Conservation (phyloP, 2,888 invertebrate species). For the Drosophila testacea region DNA sequence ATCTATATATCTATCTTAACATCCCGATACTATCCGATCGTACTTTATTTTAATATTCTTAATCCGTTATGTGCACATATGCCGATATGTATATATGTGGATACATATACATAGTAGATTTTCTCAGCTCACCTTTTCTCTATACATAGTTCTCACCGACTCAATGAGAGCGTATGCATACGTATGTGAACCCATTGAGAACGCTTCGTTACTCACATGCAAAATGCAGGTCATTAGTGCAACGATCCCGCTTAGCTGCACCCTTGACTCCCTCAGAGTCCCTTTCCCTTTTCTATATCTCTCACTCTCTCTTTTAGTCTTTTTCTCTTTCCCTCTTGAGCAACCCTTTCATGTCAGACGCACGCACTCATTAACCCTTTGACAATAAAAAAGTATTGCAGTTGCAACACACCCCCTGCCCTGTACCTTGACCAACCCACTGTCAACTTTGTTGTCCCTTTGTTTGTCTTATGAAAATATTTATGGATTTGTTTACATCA, state of each 20-base stretch:
- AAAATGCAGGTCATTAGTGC: constrained; percentile 80
- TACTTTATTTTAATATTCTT: too few species aligned
- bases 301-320: not conserved
- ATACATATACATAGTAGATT: too few species aligned
- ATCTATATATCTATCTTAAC: too few species aligned
- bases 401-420: constrained; percentile 11
- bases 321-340: not conserved
- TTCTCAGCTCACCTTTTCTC: too few species aligned
- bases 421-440: constrained; percentile 18
- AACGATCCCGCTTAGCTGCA: constrained; percentile 23
- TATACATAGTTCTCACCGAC: not conserved
- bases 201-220: constrained; percentile 37
- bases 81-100: too few species aligned
- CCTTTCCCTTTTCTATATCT: not conserved
- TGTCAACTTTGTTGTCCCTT: constrained; percentile 33
- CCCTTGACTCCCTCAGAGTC: not conserved
- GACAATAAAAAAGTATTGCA: constrained; percentile 26
- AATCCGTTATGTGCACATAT: too few species aligned
- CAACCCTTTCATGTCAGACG: constrained; percentile 29
- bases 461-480: constrained; percentile 22
- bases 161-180: not conserved
- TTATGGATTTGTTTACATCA: constrained; percentile 20
- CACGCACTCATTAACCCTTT: constrained; percentile 65
- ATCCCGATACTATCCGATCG: too few species aligned
- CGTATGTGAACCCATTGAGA: constrained; percentile 9